phyloP scores from a whole-genome alignment of 2,888 invertebrate genomes.

The Pachycephus smyrnensis region DNA sequence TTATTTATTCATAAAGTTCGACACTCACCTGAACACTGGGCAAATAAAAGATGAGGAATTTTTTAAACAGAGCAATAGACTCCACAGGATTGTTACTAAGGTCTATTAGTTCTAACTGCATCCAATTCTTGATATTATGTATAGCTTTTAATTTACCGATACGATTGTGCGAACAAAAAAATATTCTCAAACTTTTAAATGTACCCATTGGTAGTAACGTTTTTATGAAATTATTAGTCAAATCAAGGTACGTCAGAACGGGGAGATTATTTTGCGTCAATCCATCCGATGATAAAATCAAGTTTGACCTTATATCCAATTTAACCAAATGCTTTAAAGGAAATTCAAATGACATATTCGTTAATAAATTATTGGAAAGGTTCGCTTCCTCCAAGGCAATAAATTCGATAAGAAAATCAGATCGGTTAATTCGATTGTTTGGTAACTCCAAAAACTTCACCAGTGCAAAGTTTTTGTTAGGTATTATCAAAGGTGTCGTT shows the following conservation, averaged over 20 bases:
- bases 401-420: not conserved
- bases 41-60: conserved; percentile 36
- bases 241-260: conserved; percentile 30
- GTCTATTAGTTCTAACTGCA: conserved; percentile 32
- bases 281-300: conserved; percentile 23
- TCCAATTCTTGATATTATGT: conserved; percentile 36
- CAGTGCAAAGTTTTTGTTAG: not conserved
- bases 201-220: conserved; percentile 30
- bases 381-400: not conserved
- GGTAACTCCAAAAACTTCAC: not conserved
- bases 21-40: not conserved
- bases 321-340: conserved; percentile 29
- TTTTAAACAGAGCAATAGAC: conserved; percentile 23
- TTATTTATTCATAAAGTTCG: not conserved
- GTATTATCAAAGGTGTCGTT: not conserved
- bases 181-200: conserved; percentile 31
- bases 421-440: not conserved
- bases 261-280: conserved; percentile 34
- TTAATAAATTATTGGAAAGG: conserved; percentile 1
- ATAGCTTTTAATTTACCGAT: conserved; percentile 29
- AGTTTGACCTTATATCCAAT: conserved; percentile 33
- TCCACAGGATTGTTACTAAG: conserved; percentile 31
- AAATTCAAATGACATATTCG: not conserved
- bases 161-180: conserved; percentile 38
- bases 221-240: conserved; percentile 37